Evolutionary conservation across 2,888 invertebrate genomes (phyloP).

Genomic region (Choristoneura rosaceana): DNA sequence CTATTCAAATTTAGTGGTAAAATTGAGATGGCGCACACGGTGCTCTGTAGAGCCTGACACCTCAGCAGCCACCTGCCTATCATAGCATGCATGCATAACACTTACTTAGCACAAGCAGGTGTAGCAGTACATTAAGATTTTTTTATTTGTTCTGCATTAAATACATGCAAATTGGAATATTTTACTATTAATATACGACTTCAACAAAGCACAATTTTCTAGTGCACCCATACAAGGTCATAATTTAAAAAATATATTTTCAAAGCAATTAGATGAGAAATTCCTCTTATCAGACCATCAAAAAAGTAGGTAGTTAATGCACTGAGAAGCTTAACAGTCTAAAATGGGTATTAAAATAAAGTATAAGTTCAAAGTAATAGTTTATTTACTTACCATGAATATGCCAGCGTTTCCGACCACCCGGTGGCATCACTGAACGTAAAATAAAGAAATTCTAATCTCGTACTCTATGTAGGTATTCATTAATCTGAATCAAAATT

Average conservation of each 20-base stretch:
- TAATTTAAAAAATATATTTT: slow-evolving; percentile 33
- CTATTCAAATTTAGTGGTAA: too few species aligned
- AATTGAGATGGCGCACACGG: too few species aligned
- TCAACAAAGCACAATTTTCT: not conserved
- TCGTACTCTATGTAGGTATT: slow-evolving; percentile 32
- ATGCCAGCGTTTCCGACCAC: slow-evolving; percentile 91
- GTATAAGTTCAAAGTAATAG: not conserved
- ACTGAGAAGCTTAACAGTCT: not conserved
- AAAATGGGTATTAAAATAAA: not conserved
- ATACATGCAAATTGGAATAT: too few species aligned
- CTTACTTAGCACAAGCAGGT: too few species aligned
- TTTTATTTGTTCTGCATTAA: too few species aligned
- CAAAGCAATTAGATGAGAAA: not conserved
- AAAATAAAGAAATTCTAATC: slow-evolving; percentile 43
- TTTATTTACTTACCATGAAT: slow-evolving; percentile 86
- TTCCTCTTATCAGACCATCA: not conserved
- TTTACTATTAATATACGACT: too few species aligned
- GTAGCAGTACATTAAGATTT: too few species aligned
- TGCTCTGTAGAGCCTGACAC: too few species aligned
- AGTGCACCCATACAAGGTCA: slow-evolving; percentile 20
- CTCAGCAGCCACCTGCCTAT: too few species aligned
- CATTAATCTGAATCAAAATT: slow-evolving; percentile 28
- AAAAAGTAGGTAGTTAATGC: not conserved
- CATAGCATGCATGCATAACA: too few species aligned
- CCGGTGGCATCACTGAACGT: slow-evolving; percentile 74